Evolutionary conservation across 2,888 invertebrate species (phyloP).

Genomic region (Crioceris asparagi): DNA sequence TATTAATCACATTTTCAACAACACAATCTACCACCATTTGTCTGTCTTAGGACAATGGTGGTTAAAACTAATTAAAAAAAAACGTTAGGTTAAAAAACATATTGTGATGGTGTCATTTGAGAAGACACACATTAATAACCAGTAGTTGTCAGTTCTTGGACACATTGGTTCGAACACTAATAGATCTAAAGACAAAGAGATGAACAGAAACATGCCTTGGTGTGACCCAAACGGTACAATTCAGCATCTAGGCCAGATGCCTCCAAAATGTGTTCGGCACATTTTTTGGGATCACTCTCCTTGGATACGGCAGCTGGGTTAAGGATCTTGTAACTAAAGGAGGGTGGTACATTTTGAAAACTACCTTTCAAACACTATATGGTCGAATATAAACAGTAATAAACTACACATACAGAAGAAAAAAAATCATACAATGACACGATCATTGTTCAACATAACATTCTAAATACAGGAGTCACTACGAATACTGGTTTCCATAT

Average conservation of each 20-base stretch:
- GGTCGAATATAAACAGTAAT: not conserved
- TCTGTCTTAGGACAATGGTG: constrained; percentile 6
- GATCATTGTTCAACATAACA: no score
- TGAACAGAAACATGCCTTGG: constrained; percentile 70
- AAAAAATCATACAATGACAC: no score
- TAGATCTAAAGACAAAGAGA: constrained; percentile 6
- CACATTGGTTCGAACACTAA: no score
- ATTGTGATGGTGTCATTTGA: no score
- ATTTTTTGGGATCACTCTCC: constrained; percentile 69
- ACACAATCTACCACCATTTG: not conserved
- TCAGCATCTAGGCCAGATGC: constrained; percentile 77
- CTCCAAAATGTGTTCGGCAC: constrained; percentile 72
- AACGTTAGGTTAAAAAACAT: no score
- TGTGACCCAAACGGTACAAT: constrained; percentile 93
- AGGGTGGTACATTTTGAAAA: constrained; percentile 1
- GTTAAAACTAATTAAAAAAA: no score
- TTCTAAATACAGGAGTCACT: no score
- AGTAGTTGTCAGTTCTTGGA: no score
- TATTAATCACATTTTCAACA: not conserved
- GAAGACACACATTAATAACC: no score
- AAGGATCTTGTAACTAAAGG: constrained; percentile 94
- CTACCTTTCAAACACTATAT: no score
- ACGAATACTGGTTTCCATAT: no score
- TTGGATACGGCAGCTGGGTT: constrained; percentile 79
- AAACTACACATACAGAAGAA: no score